Conservation (phyloP, 2,888 invertebrate genomes). For the Petrolisthes manimaculis region DNA sequence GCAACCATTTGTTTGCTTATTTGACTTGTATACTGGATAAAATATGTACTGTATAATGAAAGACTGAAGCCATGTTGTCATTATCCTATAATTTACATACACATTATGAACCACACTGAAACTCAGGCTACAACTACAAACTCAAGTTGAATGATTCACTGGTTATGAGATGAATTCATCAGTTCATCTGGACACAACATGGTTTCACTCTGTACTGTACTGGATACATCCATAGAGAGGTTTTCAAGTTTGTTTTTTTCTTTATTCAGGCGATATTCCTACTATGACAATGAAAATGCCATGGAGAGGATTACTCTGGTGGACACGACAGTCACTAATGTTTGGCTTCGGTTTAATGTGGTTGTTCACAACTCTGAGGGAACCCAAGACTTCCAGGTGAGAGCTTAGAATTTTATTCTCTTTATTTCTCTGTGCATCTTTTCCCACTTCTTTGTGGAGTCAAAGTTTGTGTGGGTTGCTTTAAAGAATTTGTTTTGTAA, state of each 20-base stretch:
- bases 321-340: slow-evolving; percentile 33
- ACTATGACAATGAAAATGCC: slow-evolving; percentile 26
- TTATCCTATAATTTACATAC: too few relatives aligned
- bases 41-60: too few relatives aligned
- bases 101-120: too few relatives aligned
- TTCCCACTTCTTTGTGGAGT: background rate
- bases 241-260: background rate
- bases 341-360: slow-evolving; percentile 40
- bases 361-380: background rate
- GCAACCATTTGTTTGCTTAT: background rate
- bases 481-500: too few relatives aligned
- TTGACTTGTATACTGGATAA: background rate
- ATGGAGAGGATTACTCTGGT: slow-evolving; percentile 10
- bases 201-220: too few relatives aligned
- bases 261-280: slow-evolving; percentile 43
- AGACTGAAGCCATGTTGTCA: too few relatives aligned
- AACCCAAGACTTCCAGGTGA: slow-evolving; percentile 13
- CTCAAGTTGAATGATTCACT: too few relatives aligned
- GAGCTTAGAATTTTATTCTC: background rate
- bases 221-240: too few relatives aligned
- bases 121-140: too few relatives aligned
- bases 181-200: too few relatives aligned
- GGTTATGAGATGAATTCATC: too few relatives aligned
- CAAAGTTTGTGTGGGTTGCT: too few relatives aligned
- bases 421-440: background rate